Evolutionary conservation across 1,140 invertebrate genomes (phyloP), one percentile per base, ranked within the genome.

Genomic region (Bursaphelenchus mucronatus): DNA sequence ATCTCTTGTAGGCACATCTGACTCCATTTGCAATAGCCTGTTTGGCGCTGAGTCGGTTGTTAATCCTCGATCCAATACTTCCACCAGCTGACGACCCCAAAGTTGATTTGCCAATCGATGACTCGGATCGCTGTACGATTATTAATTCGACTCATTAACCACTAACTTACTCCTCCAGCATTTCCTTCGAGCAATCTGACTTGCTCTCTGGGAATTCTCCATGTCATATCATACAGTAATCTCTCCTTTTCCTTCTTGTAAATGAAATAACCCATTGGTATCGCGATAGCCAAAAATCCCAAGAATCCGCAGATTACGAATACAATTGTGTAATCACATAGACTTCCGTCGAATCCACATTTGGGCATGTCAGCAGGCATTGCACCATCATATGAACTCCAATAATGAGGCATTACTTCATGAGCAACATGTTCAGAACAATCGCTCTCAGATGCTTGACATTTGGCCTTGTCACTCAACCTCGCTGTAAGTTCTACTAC

Each of bases 151-250:
- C n/a, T 19, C 39, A 63, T 63, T 2, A 30, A 5, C 30, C 1
- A 44, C 56, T 59, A 19, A 63, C 59, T 61, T 63, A 59, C 59
- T 2, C 61, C 56, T 64, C 61, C 61, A 30, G 30, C 30, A 41
- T 50, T 43, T 11, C 46, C 52, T 15, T 76, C 73, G 8, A 76
- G 17, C 0, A 76, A 17, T 49, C 69, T 61, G n/a, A 76, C 72
- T 9, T 57, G 58, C 9, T 76, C 74, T 45, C 74, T 52, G 6
- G 74, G 70, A 21, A 76, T 68, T 21, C 74, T 51, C 74, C 74
- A 80, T 13, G 75, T 81, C 78, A 80, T 80, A 56, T 80, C 76
- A 62, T 80, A 80, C 21, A 76, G 54, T 41, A 67, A 40, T 21
- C 75, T 10, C 19, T 76, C 74, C 63, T 76, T 76, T 67, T 75